phyloP scores from a whole-genome alignment of 30 jellyfish, hydroid and myxozoan species.

The Mastigias papua region DNA sequence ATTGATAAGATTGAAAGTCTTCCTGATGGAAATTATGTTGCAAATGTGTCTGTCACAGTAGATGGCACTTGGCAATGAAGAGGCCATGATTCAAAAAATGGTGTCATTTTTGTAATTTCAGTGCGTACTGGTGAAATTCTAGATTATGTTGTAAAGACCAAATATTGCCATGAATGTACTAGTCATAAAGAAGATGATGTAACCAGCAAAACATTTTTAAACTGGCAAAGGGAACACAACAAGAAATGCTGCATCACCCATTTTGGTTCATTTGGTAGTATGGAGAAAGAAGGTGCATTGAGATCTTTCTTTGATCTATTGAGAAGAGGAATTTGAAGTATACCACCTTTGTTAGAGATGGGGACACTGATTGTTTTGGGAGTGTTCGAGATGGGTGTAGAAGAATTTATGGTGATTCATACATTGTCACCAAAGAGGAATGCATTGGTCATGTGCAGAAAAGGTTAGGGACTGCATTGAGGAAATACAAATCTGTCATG shows the following conservation, averaged over 20 bases:
- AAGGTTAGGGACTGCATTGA: slow-evolving; percentile 43
- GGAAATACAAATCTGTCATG: slow-evolving; percentile 24
- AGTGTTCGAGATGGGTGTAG: slow-evolving; percentile 14
- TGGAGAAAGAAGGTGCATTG: slow-evolving; percentile 60
- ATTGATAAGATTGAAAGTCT: slow-evolving; percentile 27
- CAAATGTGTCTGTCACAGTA: slow-evolving; percentile 45
- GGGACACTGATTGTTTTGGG: slow-evolving; percentile 54
- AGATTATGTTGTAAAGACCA: slow-evolving; percentile 48
- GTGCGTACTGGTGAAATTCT: slow-evolving; percentile 51
- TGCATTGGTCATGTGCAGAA: too few relatives aligned
- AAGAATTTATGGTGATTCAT: slow-evolving; percentile 14
- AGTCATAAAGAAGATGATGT: slow-evolving; percentile 24
- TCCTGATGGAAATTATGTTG: slow-evolving; percentile 5
- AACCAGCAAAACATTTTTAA: neutral
- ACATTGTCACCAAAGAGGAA: too few relatives aligned
- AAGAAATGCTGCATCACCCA: slow-evolving; percentile 32
- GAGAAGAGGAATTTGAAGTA: slow-evolving; percentile 13
- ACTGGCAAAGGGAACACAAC: slow-evolving; percentile 10
- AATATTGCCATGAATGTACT: slow-evolving; percentile 44
- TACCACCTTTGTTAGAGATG: slow-evolving; percentile 66
- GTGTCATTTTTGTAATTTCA: slow-evolving; percentile 15
- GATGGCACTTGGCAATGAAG: too few relatives aligned
- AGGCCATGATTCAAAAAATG: slow-evolving; percentile 63
- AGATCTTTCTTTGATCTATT: slow-evolving; percentile 44
- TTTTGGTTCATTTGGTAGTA: slow-evolving; percentile 43